Percentiles rank a stretch among this genome's conserved stretches.
Conservation (phyloP, 2,797 vertebrate genomes). For the Hemitrygon akajei region DNA sequence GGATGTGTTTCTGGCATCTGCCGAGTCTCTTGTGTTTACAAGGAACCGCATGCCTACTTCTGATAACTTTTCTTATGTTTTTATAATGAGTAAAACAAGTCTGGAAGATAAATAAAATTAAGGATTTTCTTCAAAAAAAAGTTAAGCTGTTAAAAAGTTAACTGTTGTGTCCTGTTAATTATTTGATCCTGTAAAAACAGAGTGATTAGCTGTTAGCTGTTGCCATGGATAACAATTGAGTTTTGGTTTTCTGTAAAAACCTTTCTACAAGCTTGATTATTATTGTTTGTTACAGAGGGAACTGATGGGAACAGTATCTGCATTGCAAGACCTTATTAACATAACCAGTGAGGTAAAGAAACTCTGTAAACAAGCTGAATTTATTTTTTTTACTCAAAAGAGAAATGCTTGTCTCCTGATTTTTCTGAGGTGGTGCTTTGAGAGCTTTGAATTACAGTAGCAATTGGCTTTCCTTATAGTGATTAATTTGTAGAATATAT, state of each 20-base stretch:
- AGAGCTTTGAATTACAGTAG: background rate
- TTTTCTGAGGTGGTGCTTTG: background rate
- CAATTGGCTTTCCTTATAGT: background rate
- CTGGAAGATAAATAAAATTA: background rate
- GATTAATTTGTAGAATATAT: background rate
- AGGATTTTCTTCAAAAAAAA: background rate
- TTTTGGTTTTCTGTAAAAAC: background rate
- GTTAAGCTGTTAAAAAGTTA: background rate
- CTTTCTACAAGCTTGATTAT: background rate
- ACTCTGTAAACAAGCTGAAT: background rate
- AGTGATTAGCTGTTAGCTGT: background rate
- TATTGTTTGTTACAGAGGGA: conserved; percentile 50
- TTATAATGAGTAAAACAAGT: background rate
- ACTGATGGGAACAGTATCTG: conserved; percentile 49
- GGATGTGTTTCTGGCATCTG: too few relatives aligned
- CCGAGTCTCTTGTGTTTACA: too few relatives aligned
- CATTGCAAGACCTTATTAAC: conserved; percentile 57
- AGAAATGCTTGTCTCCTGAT: background rate
- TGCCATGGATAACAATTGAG: background rate
- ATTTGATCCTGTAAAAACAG: background rate
- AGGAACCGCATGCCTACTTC: too few relatives aligned
- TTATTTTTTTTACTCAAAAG: background rate
- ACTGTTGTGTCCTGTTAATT: too few relatives aligned
- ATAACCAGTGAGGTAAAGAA: conserved; percentile 58
- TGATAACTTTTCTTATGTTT: too few relatives aligned